Percentiles rank a stretch among this genome's conserved stretches.
Conservation (phyloP, 2,888 invertebrate species). For the Heteromurus nitidus region DNA sequence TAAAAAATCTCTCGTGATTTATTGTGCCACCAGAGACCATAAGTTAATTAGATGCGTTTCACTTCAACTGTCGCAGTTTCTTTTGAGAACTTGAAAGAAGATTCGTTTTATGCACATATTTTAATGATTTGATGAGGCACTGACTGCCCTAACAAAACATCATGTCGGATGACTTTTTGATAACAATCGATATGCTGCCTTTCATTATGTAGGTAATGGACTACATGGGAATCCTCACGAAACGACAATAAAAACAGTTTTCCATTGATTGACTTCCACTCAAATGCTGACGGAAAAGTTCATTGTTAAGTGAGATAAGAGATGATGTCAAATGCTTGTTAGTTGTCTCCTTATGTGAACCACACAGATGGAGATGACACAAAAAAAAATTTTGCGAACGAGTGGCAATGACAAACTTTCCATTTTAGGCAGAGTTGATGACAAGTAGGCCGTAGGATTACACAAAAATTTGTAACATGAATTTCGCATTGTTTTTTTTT, state of each 20-base stretch:
- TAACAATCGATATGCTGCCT: neutral
- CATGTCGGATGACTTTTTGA: neutral
- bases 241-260: conserved; percentile 24
- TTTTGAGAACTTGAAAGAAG: no score
- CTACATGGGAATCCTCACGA: conserved; percentile 28
- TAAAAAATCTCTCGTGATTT: neutral
- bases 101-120: no score
- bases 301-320: neutral
- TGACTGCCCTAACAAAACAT: no score
- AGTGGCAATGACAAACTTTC: neutral
- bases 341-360: neutral
- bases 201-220: neutral
- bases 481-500: neutral
- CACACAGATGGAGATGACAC: neutral
- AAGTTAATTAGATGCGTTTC: neutral
- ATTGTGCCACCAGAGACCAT: neutral
- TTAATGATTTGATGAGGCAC: no score
- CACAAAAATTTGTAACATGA: neutral
- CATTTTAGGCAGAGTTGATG: neutral
- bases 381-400: neutral
- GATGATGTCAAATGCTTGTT: neutral
- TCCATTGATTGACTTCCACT: neutral
- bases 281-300: neutral
- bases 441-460: neutral
- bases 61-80: neutral